Conservation (phyloP, 92 coral and sea anemone species). For the Diadumene lineata region DNA sequence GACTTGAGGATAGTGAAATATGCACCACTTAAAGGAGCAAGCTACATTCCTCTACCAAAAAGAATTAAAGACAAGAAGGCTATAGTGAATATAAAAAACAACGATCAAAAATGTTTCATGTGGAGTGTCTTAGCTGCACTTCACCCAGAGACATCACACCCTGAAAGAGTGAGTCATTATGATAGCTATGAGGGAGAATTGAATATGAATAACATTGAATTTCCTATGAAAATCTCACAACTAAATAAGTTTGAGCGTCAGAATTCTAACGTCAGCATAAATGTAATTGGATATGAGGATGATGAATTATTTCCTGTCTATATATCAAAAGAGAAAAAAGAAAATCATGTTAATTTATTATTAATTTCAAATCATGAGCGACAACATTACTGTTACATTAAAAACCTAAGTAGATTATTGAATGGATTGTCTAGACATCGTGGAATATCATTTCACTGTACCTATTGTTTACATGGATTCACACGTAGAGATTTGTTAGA, state of each 20-base stretch:
- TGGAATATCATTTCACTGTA: constrained; percentile 26
- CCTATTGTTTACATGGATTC: constrained; percentile 55
- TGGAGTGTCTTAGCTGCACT: too few species aligned
- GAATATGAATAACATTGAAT: constrained; percentile 24
- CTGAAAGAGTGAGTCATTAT: constrained; percentile 28
- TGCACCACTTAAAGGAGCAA: constrained; percentile 44
- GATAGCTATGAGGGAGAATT: constrained; percentile 17
- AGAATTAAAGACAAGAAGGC: constrained; percentile 58
- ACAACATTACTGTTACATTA: constrained; percentile 38
- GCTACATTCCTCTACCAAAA: constrained; percentile 43
- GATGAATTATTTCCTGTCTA: constrained; percentile 27
- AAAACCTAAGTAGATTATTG: constrained; percentile 18
- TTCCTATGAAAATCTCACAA: constrained; percentile 4
- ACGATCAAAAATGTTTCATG: constrained; percentile 36
- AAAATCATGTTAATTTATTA: constrained; percentile 32
- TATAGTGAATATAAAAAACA: constrained; percentile 46
- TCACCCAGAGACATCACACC: constrained; percentile 27
- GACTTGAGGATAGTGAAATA: constrained; percentile 37
- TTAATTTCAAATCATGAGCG: constrained; percentile 9
- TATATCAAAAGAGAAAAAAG: constrained; percentile 21
- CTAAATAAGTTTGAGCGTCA: constrained; percentile 31
- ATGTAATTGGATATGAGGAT: too few species aligned
- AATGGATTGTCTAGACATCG: constrained; percentile 14
- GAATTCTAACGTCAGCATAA: constrained; percentile 21
- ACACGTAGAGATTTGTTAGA: constrained; percentile 29